Evolutionary conservation across 2,797 vertebrate genomes (phyloP).

Genomic region (Choloepus didactylus): DNA sequence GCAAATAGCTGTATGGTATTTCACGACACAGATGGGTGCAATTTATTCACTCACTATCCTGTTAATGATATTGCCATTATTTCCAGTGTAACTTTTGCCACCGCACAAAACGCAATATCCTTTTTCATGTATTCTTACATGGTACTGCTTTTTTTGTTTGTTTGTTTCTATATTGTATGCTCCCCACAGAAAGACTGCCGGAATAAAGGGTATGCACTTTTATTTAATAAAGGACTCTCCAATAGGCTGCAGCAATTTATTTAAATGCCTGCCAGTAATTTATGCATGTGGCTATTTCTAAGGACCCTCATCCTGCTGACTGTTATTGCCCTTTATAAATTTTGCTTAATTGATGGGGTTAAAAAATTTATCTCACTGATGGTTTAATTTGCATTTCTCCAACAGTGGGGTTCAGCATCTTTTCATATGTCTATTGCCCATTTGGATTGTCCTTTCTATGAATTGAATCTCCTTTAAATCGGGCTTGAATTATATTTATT

Average conservation of each 20-base stretch:
- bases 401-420: not conserved
- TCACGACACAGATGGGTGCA: not conserved
- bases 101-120: not conserved
- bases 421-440: rapidly evolving
- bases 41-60: not conserved
- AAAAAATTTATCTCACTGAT: rapidly evolving
- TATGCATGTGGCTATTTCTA: not conserved
- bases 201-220: not conserved
- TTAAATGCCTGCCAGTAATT: not conserved
- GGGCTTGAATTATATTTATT: not conserved
- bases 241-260: not conserved
- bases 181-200: not conserved
- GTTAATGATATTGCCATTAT: too few relatives aligned
- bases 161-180: not conserved
- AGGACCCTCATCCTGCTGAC: rapidly evolving
- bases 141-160: not conserved
- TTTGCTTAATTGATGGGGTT: not conserved
- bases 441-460: not conserved
- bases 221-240: not conserved
- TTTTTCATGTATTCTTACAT: not conserved
- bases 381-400: not conserved
- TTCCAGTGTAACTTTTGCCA: not conserved
- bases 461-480: not conserved
- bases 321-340: not conserved
- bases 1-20: not conserved